These are phyloP conservation scores for Rhabdomys dilectus DNA, from an alignment of 2,113 vertebrate genomes.

Conservation along the genomic window DNA sequence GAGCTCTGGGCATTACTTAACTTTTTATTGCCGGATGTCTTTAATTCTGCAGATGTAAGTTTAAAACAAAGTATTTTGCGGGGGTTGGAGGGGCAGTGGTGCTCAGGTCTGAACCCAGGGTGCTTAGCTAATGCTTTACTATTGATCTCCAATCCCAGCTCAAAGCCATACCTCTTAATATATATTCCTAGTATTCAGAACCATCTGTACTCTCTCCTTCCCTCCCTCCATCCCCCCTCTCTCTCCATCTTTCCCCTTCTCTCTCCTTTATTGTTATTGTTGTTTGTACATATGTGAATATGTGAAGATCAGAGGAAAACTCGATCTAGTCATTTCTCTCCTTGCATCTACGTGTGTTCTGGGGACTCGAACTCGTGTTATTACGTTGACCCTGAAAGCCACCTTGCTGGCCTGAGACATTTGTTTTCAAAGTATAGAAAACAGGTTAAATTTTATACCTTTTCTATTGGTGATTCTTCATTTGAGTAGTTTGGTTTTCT, in stretches of 20 bases:
- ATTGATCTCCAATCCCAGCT: background rate
- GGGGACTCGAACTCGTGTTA: background rate
- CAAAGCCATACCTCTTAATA: background rate
- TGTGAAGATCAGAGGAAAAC: background rate
- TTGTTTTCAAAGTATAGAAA: slow-evolving; percentile 51
- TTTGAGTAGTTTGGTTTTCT: slow-evolving; percentile 30
- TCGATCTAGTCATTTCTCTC: background rate
- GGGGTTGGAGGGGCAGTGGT: no score
- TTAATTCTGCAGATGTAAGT: slow-evolving; percentile 94
- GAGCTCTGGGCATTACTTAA: slow-evolving; percentile 95
- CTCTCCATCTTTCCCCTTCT: background rate
- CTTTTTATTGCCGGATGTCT: slow-evolving; percentile 94
- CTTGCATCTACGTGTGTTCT: background rate
- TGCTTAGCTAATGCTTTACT: background rate
- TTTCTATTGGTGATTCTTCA: slow-evolving; percentile 54
- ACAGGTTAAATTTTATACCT: slow-evolving; percentile 9
- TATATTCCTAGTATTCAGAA: slow-evolving; percentile 12
- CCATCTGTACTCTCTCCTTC: background rate
- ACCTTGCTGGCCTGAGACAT: background rate
- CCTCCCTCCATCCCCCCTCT: background rate
- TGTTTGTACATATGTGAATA: no score
- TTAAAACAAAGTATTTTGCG: slow-evolving; percentile 9
- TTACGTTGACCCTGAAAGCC: background rate
- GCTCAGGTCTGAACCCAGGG: background rate
- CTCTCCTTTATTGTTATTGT: background rate